phyloP scores from a whole-genome alignment of 2,888 invertebrate species.

The Melanargia galathea region DNA sequence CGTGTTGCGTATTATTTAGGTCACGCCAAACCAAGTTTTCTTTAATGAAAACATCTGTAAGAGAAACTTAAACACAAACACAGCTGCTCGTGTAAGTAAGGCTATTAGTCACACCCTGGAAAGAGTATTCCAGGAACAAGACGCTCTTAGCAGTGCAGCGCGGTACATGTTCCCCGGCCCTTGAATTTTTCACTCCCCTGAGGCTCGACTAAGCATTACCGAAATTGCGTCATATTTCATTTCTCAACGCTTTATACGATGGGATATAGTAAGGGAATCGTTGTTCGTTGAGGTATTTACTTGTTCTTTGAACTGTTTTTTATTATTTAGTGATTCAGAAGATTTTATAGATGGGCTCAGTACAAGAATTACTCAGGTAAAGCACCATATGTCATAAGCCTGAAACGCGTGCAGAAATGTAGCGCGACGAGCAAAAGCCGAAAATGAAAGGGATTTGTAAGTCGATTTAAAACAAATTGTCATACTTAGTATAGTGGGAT shows the following conservation, averaged over 20 bases:
- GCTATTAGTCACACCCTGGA: constrained; percentile 56
- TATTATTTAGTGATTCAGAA: no score
- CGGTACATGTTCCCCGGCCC: constrained; percentile 75
- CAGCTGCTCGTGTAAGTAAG: background rate
- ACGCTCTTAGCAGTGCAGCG: constrained; percentile 74
- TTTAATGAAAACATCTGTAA: no score
- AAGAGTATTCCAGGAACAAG: constrained; percentile 72
- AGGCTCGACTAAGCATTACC: constrained; percentile 80
- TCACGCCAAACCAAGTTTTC: no score
- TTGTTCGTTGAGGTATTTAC: constrained; percentile 60
- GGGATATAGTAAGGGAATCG: constrained; percentile 68
- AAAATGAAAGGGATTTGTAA: no score
- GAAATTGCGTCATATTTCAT: constrained; percentile 82
- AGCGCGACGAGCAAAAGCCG: no score
- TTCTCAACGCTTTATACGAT: constrained; percentile 67
- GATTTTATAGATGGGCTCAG: no score
- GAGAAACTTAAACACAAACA: constrained; percentile 43
- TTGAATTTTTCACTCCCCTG: constrained; percentile 82
- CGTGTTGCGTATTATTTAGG: no score
- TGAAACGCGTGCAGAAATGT: no score
- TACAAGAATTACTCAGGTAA: no score
- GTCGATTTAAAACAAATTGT: no score
- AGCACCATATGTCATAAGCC: no score
- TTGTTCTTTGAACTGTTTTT: constrained; percentile 33
- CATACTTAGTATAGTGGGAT: no score